Evolutionary conservation across 1,140 invertebrate genomes (phyloP).

Genomic region (Hycleus phaleratus): DNA sequence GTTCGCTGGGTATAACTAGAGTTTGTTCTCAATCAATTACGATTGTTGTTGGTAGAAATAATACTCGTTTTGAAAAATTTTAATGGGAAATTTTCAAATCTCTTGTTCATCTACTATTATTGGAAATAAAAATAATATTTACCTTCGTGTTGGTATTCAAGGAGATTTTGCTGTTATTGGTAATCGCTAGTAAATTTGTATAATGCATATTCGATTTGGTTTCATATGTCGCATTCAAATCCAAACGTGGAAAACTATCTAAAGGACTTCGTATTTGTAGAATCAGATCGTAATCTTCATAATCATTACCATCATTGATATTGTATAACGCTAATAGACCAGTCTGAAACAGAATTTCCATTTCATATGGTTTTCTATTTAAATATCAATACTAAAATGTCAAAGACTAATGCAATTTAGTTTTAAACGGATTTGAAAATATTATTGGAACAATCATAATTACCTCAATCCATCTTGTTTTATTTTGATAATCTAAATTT

Average conservation of each 20-base stretch:
- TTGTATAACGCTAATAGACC: slow-evolving; percentile 46
- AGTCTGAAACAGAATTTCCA: slow-evolving; percentile 33
- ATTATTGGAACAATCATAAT: no score
- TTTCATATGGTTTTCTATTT: no score
- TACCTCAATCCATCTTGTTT: slow-evolving; percentile 49
- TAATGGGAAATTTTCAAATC: no score
- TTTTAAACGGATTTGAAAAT: no score
- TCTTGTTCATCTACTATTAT: no score
- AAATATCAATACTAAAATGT: neutral
- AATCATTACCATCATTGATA: slow-evolving; percentile 38
- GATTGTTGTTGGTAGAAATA: no score
- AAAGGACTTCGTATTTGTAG: slow-evolving; percentile 50
- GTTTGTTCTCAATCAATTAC: no score
- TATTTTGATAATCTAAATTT: slow-evolving; percentile 46
- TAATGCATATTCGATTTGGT: slow-evolving; percentile 48
- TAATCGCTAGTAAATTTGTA: slow-evolving; percentile 42
- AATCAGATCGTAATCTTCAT: slow-evolving; percentile 43
- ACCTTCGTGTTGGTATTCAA: slow-evolving; percentile 46
- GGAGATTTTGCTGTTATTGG: slow-evolving; percentile 42
- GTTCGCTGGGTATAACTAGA: no score
- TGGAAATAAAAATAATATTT: slow-evolving; percentile 9
- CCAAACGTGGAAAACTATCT: slow-evolving; percentile 42
- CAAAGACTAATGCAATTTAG: neutral
- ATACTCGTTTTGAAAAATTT: no score
- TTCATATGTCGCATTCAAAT: slow-evolving; percentile 43